Evolutionary conservation across 2,113 vertebrate species (phyloP).

Genomic region (Gymnarchus niloticus): DNA sequence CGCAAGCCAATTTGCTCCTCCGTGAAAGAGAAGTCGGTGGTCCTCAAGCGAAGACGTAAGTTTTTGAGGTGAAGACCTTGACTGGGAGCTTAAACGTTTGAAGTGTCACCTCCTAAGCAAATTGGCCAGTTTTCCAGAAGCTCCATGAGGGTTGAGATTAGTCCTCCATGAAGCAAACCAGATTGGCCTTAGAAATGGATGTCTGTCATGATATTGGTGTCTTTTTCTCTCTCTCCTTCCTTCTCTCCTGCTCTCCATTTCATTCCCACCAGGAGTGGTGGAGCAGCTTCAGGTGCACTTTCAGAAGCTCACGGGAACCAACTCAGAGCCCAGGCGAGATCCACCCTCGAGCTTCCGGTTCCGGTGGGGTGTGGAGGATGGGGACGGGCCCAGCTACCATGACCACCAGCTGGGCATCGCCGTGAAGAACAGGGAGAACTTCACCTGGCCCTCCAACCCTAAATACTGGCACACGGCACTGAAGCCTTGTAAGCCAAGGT

Average conservation of each 20-base stretch:
- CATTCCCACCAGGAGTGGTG: slow-evolving; percentile 60
- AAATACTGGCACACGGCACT: slow-evolving; percentile 74
- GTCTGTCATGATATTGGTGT: neutral
- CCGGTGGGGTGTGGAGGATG: slow-evolving; percentile 66
- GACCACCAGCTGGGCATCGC: slow-evolving; percentile 61
- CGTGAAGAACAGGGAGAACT: slow-evolving; percentile 47
- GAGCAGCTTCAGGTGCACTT: slow-evolving; percentile 74
- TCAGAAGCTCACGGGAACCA: slow-evolving; percentile 53
- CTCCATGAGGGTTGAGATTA: neutral
- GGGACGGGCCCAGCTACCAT: slow-evolving; percentile 66
- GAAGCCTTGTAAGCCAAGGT: slow-evolving; percentile 55
- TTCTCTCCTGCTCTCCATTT: neutral
- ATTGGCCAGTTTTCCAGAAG: too few relatives aligned
- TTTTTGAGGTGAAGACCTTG: neutral
- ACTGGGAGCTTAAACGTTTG: neutral
- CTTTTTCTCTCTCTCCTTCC: neutral
- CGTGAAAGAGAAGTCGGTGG: neutral
- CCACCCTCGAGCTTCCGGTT: slow-evolving; percentile 76
- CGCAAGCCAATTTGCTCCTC: slow-evolving; percentile 26
- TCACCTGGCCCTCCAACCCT: slow-evolving; percentile 46
- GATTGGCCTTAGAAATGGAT: neutral
- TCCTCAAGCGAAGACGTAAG: slow-evolving; percentile 42
- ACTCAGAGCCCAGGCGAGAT: slow-evolving; percentile 28
- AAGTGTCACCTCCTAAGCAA: neutral
- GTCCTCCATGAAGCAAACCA: neutral